A percentile compares a stretch with the other conserved stretches of the same genome.
These are phyloP conservation scores for Raillietiella orientalis DNA, from an alignment of 2,888 invertebrate species.

Conservation along the genomic window DNA sequence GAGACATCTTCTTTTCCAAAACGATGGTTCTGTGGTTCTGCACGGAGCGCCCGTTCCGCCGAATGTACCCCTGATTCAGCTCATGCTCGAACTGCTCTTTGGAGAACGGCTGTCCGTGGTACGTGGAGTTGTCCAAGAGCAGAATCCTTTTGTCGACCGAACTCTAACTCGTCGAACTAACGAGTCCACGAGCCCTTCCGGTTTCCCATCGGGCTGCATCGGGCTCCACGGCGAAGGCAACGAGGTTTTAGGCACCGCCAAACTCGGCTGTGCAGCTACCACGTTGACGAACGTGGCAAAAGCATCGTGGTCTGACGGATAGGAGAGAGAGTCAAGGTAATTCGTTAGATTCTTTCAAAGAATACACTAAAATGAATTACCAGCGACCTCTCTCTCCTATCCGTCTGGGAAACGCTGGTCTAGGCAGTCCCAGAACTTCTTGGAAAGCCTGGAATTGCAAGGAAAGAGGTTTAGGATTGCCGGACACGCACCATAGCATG, in stretches of 20 bases:
- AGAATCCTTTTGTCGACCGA: too few species aligned
- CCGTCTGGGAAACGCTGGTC: too few species aligned
- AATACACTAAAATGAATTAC: too few species aligned
- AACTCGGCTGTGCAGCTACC: slow-evolving; percentile 58
- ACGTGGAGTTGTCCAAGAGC: too few species aligned
- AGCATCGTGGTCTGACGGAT: slow-evolving; percentile 33
- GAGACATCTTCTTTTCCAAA: slow-evolving; percentile 8
- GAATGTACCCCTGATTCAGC: too few species aligned
- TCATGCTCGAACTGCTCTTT: slow-evolving; percentile 5
- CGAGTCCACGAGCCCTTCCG: slow-evolving; percentile 3
- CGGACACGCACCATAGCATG: too few species aligned
- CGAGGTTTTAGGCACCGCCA: slow-evolving; percentile 31
- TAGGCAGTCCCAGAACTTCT: too few species aligned
- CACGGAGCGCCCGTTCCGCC: slow-evolving; percentile 9
- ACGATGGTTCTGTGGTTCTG: slow-evolving; percentile 9
- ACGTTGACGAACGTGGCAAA: slow-evolving; percentile 61
- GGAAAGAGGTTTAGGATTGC: too few species aligned
- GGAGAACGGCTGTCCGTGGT: too few species aligned
- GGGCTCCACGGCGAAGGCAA: slow-evolving; percentile 5
- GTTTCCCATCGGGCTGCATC: slow-evolving; percentile 3
- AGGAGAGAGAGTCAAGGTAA: slow-evolving; percentile 4
- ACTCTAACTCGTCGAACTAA: too few species aligned
- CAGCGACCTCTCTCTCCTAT: too few species aligned
- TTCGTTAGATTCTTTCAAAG: slow-evolving; percentile 17
- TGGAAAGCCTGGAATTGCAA: too few species aligned